A percentile compares a stretch with the other conserved stretches of the same genome.
Evolutionary conservation across 2,113 vertebrate genomes (phyloP).

Genomic region (Crotalus viridis): DNA sequence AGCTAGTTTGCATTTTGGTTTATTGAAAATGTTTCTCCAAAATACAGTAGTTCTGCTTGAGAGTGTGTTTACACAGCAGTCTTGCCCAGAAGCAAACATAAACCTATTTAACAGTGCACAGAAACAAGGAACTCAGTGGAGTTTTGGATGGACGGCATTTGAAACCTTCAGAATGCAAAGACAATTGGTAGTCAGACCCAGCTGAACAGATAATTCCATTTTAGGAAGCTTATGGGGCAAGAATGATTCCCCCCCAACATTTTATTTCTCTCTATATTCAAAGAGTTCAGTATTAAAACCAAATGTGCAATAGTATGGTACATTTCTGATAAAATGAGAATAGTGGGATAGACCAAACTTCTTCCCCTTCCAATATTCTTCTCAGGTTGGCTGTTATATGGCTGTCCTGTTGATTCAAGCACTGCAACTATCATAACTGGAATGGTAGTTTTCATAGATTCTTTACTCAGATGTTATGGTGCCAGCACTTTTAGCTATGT

Average conservation of each 20-base stretch:
- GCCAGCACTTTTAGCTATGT: no score
- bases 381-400: background rate
- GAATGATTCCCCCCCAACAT: background rate
- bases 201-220: background rate
- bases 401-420: background rate
- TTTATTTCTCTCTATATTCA: background rate
- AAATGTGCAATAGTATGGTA: background rate
- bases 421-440: no score
- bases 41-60: background rate
- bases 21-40: constrained; percentile 24
- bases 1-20: constrained; percentile 21
- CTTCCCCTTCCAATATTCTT: background rate
- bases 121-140: background rate
- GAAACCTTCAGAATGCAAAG: rapidly evolving
- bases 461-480: no score
- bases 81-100: constrained; percentile 10
- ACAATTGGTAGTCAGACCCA: background rate
- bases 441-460: no score
- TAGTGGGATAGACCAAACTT: background rate
- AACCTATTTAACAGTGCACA: background rate
- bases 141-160: background rate
- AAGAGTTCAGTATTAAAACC: background rate
- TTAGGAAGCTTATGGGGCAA: rapidly evolving
- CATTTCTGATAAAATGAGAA: background rate
- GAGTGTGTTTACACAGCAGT: constrained; percentile 17